Evolutionary conservation across 1,140 invertebrate species (phyloP).

Genomic region (Trichomalopsis sarcophagae): DNA sequence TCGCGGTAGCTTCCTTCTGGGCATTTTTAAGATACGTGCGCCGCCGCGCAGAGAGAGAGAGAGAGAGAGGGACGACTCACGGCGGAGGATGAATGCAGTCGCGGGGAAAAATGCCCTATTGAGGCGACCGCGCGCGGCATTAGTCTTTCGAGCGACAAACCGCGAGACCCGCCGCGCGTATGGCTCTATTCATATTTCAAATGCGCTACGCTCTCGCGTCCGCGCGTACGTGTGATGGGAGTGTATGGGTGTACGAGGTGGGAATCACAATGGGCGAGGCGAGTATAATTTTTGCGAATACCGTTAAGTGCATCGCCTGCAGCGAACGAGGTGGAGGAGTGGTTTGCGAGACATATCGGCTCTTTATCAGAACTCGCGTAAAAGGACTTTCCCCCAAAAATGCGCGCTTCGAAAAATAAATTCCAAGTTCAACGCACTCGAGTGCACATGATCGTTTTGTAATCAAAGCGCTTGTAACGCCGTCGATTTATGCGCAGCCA

Average conservation of each 20-base stretch:
- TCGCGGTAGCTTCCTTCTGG: slow-evolving; percentile 20
- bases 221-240: too few species aligned
- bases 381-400: neutral
- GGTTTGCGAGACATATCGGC: too few species aligned
- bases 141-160: slow-evolving; percentile 13
- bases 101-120: slow-evolving; percentile 11
- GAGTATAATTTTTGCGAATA: too few species aligned
- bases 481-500: neutral
- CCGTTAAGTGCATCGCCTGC: too few species aligned
- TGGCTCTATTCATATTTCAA: too few species aligned
- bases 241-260: too few species aligned
- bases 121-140: neutral
- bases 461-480: neutral
- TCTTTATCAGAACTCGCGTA: neutral
- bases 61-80: too few species aligned
- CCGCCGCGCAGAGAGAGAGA: neutral
- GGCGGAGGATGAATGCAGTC: too few species aligned
- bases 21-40: slow-evolving; percentile 4
- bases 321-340: too few species aligned
- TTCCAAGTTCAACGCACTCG: neutral
- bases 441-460: neutral
- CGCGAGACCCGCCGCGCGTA: neutral
- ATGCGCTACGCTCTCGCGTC: too few species aligned
- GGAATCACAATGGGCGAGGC: too few species aligned
- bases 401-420: too few species aligned